Base-by-base conservation (phyloP, 2,888 invertebrate genomes). In the Apamea crenata region DNA sequence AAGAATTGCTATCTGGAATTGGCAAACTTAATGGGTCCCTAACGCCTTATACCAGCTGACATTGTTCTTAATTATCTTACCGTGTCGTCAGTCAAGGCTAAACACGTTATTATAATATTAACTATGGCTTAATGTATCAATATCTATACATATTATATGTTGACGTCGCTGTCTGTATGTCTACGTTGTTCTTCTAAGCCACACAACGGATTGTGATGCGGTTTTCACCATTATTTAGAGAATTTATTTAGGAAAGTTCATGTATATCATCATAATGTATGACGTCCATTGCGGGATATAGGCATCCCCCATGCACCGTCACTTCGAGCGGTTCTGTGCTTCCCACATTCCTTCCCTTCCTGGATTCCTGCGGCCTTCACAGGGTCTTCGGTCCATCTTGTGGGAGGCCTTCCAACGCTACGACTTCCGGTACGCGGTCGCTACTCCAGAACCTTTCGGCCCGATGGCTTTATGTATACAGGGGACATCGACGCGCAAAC, bases 41-140 rank as follows among this genome's bases (percentile, higher is more conserved):
- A 53, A 53, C 61, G 25, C 70, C 70, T 50, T 63, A 59, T 40
- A 21, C 0, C 14, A 18, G 56, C 36, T 61, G 67, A 36, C 81
- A 80, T 69, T 76, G 44, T 29, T 75, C n/a, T 65, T 81, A 66
- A 72, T 59, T 47, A 81, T 69, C 59, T 5, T 12, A 44, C 50
- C 16, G 47, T n/a, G 61, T 63, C 44, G 16, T 40, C 14, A n/a
- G 21, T 56, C 74, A 83, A 71, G 87, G 87, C 14, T 71, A 67
- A 50, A 2, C 36, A 80, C 29, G 53, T 32, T 72, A 70, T 75
- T 69, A 73, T 29, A 67, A 65, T 18, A 29, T 74, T 81, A 74
- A 47, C 67, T 78, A 78, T 78, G 18, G 65, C 8, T 8, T 50
- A 66, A 74, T 83, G 47, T 32, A 21, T 83, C 59, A 21, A 69